Evolutionary conservation across 2,888 invertebrate species (phyloP).

Genomic region (Mantis religiosa): DNA sequence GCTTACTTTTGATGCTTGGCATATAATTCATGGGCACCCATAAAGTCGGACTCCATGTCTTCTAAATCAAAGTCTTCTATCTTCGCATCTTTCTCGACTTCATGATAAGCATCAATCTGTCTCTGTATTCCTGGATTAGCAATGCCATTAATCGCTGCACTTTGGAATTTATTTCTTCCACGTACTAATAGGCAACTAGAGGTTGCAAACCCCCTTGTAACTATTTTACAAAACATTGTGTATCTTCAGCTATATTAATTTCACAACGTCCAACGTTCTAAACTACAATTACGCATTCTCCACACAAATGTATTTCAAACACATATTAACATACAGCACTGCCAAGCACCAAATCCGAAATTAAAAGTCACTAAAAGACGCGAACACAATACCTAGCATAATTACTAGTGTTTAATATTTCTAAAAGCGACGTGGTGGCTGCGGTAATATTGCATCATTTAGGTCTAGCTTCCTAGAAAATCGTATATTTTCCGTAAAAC

Average conservation of each 20-base stretch:
- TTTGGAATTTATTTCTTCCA: background rate
- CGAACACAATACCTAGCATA: no score
- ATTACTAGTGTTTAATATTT: no score
- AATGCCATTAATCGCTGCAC: background rate
- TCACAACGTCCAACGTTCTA: background rate
- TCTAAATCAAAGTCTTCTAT: conserved; percentile 28
- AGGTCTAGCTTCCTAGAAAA: no score
- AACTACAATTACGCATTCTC: background rate
- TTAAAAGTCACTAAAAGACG: no score
- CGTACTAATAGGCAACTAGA: background rate
- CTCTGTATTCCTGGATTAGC: conserved; percentile 14
- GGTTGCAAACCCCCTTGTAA: background rate
- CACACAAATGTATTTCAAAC: no score
- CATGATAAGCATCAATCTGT: background rate
- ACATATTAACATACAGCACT: no score
- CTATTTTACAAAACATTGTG: background rate
- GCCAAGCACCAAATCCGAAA: no score
- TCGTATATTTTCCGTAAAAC: no score
- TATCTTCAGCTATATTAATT: background rate
- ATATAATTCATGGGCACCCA: conserved; percentile 50
- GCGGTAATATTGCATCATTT: no score
- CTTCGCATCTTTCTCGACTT: background rate
- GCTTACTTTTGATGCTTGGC: conserved; percentile 47
- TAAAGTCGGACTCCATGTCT: conserved; percentile 43
- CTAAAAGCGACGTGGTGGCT: no score